phyloP scores from a whole-genome alignment of 2,888 invertebrate genomes.

The Dexiosoma caninum region DNA sequence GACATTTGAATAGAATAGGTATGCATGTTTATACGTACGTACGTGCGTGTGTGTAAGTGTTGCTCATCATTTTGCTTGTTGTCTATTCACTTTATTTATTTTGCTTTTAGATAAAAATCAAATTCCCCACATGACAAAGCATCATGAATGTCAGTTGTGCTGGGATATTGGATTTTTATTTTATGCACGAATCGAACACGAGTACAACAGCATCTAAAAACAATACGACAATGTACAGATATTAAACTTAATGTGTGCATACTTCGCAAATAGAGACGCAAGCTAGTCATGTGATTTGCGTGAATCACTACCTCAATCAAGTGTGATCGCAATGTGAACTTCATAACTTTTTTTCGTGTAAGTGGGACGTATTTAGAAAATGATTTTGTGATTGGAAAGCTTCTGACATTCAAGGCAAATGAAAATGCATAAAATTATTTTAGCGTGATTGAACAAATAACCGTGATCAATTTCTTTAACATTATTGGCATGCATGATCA shows the following conservation, averaged over 20 bases:
- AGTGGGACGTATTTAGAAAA: too few relatives aligned
- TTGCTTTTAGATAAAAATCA: slow-evolving; percentile 53
- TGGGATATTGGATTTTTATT: slow-evolving; percentile 40
- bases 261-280: background rate
- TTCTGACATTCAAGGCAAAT: too few relatives aligned
- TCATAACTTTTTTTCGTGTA: too few relatives aligned
- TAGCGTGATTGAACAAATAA: too few relatives aligned
- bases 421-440: too few relatives aligned
- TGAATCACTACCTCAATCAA: too few relatives aligned
- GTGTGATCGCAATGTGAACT: too few relatives aligned
- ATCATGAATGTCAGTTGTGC: slow-evolving; percentile 56
- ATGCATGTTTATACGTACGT: background rate
- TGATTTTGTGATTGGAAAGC: too few relatives aligned
- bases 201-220: background rate
- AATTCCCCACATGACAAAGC: slow-evolving; percentile 57
- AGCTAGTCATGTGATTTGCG: background rate
- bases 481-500: too few relatives aligned
- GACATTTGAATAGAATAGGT: background rate
- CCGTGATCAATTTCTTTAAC: too few relatives aligned
- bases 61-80: slow-evolving; percentile 21
- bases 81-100: slow-evolving; percentile 26
- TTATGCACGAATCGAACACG: slow-evolving; percentile 4
- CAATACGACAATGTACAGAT: background rate
- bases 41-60: background rate
- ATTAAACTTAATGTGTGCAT: background rate